Evolutionary conservation across 2,113 vertebrate genomes (phyloP).

Genomic region (Ctenodactylus gundi): DNA sequence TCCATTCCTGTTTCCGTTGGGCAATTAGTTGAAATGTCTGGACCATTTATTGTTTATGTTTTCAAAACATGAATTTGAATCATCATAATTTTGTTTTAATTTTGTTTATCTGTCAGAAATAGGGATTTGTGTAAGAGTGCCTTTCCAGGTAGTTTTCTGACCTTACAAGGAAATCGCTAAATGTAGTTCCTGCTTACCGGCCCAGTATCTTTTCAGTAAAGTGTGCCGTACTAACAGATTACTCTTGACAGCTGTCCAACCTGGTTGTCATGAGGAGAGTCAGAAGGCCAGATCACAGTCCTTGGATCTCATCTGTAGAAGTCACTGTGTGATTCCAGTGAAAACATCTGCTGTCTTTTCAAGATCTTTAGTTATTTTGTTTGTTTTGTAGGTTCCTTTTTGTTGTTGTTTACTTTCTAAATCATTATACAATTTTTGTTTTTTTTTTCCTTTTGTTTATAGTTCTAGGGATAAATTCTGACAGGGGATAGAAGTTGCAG

Average conservation of each 20-base stretch:
- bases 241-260: background rate
- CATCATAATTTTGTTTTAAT: background rate
- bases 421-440: background rate
- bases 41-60: background rate
- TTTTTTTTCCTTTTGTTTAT: background rate
- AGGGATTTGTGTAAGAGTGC: background rate
- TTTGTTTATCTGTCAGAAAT: conserved; percentile 6
- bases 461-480: background rate
- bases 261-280: background rate
- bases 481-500: background rate
- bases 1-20: background rate
- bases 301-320: background rate
- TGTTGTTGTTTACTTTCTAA: background rate
- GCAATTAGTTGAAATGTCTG: background rate
- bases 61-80: background rate
- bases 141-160: background rate
- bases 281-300: background rate
- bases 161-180: background rate
- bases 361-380: background rate
- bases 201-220: background rate
- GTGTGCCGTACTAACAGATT: background rate
- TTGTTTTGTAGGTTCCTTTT: background rate
- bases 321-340: background rate
- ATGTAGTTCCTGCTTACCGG: background rate
- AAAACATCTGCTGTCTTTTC: background rate